phyloP scores from a whole-genome alignment of 2,797 vertebrate species.

The Catostomus latipinnis region DNA sequence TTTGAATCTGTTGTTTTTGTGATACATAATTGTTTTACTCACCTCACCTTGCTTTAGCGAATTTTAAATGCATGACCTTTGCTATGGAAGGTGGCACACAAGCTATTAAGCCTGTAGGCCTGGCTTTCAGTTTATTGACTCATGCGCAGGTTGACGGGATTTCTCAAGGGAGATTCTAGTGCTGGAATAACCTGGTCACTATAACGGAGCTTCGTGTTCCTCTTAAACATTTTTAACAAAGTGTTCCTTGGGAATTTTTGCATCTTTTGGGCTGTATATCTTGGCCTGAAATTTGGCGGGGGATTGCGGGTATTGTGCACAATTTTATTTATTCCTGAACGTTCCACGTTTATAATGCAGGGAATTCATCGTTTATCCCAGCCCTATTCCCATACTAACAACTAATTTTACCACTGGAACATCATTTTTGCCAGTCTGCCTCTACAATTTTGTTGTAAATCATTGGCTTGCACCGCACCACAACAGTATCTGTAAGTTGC shows the following conservation, averaged over 20 bases:
- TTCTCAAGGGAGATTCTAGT: conserved; percentile 1
- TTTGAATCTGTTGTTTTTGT: background rate
- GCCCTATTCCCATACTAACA: background rate
- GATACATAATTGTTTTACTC: background rate
- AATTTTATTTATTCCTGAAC: no score
- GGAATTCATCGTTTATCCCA: no score
- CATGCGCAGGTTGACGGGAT: background rate
- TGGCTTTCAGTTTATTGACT: conserved; percentile 18
- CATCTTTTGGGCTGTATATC: no score
- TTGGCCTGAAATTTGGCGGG: no score
- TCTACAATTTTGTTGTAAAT: conserved; percentile 5
- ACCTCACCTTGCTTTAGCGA: background rate
- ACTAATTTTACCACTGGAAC: conserved; percentile 1
- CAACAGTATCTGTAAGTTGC: background rate
- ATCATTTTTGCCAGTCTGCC: background rate
- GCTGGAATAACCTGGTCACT: background rate
- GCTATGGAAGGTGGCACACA: background rate
- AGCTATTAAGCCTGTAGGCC: conserved; percentile 6
- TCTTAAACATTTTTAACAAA: background rate
- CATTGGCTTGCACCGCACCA: background rate
- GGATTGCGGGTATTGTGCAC: no score
- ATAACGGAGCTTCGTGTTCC: background rate
- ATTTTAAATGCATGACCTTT: conserved; percentile 5
- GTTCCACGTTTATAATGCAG: background rate
- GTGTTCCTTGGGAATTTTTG: background rate